Conservation (phyloP, 2,797 vertebrate genomes). For the Syngnathus rostellatus region DNA sequence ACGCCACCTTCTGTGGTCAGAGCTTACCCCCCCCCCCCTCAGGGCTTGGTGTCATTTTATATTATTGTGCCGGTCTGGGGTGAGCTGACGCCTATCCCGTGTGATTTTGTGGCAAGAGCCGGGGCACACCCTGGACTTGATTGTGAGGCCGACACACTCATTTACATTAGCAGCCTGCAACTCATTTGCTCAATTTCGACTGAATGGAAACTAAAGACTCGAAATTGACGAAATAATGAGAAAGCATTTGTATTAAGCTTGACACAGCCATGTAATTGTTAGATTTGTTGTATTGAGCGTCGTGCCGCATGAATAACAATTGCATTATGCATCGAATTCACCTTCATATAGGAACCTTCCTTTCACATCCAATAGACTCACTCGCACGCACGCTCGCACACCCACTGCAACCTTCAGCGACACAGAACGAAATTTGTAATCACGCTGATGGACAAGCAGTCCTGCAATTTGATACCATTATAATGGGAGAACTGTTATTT, state of each 20-base stretch:
- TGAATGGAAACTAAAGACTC: background rate
- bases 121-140: too few relatives aligned
- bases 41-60: too few relatives aligned
- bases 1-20: constrained; percentile 69
- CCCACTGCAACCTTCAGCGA: background rate
- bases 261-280: background rate
- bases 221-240: background rate
- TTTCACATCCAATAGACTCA: background rate
- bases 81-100: too few relatives aligned
- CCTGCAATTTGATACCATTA: background rate
- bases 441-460: background rate
- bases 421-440: background rate
- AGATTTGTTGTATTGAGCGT: background rate
- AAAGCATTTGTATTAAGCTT: background rate
- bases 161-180: too few relatives aligned
- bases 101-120: too few relatives aligned
- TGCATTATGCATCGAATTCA: background rate
- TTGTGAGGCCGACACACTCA: too few relatives aligned
- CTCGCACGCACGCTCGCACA: background rate
- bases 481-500: background rate
- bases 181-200: too few relatives aligned
- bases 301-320: background rate
- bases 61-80: too few relatives aligned
- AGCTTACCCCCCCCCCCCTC: too few relatives aligned
- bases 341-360: background rate